Evolutionary conservation across 2,113 vertebrate species (phyloP).

Genomic region (Chamaetylas fuelleborni): DNA sequence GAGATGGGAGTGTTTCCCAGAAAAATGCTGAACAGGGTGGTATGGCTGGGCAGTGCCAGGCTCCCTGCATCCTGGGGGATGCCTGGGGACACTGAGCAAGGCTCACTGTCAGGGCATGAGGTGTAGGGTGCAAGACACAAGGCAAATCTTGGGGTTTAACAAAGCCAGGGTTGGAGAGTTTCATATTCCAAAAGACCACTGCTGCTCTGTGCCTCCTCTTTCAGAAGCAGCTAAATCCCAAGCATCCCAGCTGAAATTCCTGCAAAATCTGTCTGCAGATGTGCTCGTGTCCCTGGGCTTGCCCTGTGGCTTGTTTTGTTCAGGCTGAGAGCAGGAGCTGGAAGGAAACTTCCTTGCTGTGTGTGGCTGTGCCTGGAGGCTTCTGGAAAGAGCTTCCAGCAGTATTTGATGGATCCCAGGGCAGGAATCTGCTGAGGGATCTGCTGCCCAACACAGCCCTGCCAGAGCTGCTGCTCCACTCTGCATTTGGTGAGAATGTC

Average conservation of each 20-base stretch:
- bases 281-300: background rate
- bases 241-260: background rate
- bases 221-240: background rate
- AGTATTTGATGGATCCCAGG: background rate
- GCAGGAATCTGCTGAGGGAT: background rate
- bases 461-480: background rate
- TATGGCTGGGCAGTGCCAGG: background rate
- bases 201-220: background rate
- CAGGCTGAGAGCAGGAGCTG: background rate
- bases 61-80: background rate
- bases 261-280: background rate
- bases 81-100: fast-evolving
- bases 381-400: background rate
- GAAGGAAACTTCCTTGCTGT: background rate
- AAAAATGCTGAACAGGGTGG: background rate
- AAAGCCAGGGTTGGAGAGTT: background rate
- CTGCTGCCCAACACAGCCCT: background rate
- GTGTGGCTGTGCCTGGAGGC: background rate
- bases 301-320: background rate
- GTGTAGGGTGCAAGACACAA: background rate
- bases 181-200: background rate
- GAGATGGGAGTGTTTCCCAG: too few species aligned
- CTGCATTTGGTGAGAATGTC: background rate
- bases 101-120: background rate
- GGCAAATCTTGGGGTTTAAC: background rate